A percentile compares a stretch with the other conserved stretches of the same genome.
Evolutionary conservation across 1,140 invertebrate genomes (phyloP).

Genomic region (Akabosia matsudoensis): DNA sequence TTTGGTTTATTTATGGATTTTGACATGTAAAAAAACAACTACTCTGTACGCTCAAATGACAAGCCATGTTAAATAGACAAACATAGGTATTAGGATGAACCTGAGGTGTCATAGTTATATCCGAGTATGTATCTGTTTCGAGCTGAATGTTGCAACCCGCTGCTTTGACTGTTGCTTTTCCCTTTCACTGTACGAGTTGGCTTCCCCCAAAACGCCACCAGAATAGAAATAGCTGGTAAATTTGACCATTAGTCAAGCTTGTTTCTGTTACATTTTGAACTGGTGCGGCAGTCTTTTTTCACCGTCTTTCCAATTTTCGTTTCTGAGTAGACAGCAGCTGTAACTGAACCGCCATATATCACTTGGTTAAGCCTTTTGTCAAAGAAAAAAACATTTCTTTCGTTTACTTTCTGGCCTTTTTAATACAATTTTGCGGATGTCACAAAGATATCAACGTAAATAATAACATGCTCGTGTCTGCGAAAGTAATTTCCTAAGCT

Average conservation of each 20-base stretch:
- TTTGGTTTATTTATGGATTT: too few species aligned
- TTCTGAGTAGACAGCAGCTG: constrained; percentile 16
- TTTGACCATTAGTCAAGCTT: constrained; percentile 1
- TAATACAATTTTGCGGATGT: background rate
- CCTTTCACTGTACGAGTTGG: too few species aligned
- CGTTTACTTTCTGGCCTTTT: background rate
- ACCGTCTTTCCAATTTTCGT: background rate
- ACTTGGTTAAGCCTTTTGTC: constrained; percentile 8
- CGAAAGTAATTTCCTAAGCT: too few species aligned
- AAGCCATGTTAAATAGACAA: too few species aligned
- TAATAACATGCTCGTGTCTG: too few species aligned
- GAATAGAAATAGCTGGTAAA: background rate
- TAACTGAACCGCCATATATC: constrained; percentile 18
- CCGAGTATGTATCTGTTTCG: too few species aligned
- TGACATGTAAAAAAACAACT: too few species aligned
- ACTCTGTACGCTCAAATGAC: too few species aligned
- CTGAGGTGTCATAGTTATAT: too few species aligned
- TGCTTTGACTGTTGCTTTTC: constrained; percentile 22
- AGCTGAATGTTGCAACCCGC: too few species aligned
- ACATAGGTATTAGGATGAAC: too few species aligned
- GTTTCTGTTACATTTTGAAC: background rate
- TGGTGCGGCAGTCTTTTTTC: background rate
- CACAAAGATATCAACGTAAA: background rate
- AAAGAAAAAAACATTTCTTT: constrained; percentile 12
- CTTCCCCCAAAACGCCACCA: too few species aligned